Evolutionary conservation across 2,113 vertebrate species (phyloP).

Genomic region (Synodontis membranacea): DNA sequence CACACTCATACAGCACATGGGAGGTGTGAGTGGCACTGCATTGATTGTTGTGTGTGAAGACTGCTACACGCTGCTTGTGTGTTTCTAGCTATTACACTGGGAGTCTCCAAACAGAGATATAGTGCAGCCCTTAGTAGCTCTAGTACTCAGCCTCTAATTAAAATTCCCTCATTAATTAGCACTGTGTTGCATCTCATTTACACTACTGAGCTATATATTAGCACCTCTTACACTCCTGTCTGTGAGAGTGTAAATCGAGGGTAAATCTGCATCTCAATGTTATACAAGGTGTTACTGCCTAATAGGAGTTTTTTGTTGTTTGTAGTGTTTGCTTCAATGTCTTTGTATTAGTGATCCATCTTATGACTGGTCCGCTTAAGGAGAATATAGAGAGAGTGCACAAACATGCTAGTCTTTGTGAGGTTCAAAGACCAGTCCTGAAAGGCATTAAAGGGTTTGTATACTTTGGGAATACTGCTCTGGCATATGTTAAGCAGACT

Average conservation of each 20-base stretch:
- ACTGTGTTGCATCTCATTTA: slow-evolving; percentile 31
- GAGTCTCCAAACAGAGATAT: slow-evolving; percentile 13
- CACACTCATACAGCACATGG: slow-evolving; percentile 29
- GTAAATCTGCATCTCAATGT: slow-evolving; percentile 12
- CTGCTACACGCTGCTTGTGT: slow-evolving; percentile 30
- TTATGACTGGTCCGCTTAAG: not conserved
- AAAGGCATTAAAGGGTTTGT: slow-evolving; percentile 2
- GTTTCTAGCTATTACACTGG: slow-evolving; percentile 19
- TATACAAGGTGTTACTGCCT: not conserved
- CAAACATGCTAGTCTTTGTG: not conserved
- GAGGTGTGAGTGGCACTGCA: slow-evolving; percentile 40
- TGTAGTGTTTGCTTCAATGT: not conserved
- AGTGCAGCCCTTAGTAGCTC: not conserved
- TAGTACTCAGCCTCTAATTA: slow-evolving; percentile 20
- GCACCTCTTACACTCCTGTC: slow-evolving; percentile 13
- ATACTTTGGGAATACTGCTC: not conserved
- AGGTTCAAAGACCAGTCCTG: not conserved
- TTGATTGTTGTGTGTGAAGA: slow-evolving; percentile 42
- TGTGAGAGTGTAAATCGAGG: not conserved
- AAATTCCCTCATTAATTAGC: slow-evolving; percentile 24
- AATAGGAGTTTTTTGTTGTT: slow-evolving; percentile 1
- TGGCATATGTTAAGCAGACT: not conserved
- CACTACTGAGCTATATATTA: slow-evolving; percentile 30
- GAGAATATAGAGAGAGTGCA: not conserved
- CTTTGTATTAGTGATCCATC: not conserved